Evolutionary conservation across 2,113 vertebrate genomes (phyloP).

Genomic region (Chionis minor): DNA sequence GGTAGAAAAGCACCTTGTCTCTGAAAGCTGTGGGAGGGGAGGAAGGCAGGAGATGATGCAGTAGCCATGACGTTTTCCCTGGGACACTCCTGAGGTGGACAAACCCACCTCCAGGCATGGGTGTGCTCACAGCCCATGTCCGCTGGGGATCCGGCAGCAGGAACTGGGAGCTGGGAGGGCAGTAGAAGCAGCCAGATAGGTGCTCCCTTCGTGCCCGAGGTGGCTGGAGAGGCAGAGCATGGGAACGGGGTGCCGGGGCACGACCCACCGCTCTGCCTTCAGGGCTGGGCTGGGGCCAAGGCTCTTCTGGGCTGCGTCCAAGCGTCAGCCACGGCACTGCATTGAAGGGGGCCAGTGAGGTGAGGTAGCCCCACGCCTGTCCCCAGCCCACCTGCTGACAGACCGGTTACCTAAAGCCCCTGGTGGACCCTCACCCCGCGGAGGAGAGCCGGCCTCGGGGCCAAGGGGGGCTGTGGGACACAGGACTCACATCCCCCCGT

Average conservation of each 20-base stretch:
- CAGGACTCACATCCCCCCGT: rapidly evolving
- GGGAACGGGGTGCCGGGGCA: no score
- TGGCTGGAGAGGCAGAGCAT: background rate
- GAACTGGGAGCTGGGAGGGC: background rate
- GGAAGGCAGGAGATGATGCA: background rate
- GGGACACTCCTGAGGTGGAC: background rate
- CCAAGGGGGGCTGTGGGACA: rapidly evolving
- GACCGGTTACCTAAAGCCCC: background rate
- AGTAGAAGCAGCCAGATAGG: background rate
- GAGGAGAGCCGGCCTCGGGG: rapidly evolving
- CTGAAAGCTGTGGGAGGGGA: background rate
- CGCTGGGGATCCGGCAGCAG: no score
- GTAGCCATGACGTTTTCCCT: background rate
- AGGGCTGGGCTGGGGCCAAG: background rate
- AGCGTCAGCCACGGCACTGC: rapidly evolving
- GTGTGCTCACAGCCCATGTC: rapidly evolving
- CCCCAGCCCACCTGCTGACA: background rate
- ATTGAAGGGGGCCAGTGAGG: background rate
- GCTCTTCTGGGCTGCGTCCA: background rate
- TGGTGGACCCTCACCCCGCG: background rate
- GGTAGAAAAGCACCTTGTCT: background rate
- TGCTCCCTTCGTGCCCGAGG: no score
- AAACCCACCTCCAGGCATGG: background rate
- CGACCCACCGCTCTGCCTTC: rapidly evolving
- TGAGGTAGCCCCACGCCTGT: rapidly evolving